Evolutionary conservation across 53 echinoderm and acorn worm species (phyloP), one percentile per base, ranked within the genome.

Genomic region (Actinopyga echinites): DNA sequence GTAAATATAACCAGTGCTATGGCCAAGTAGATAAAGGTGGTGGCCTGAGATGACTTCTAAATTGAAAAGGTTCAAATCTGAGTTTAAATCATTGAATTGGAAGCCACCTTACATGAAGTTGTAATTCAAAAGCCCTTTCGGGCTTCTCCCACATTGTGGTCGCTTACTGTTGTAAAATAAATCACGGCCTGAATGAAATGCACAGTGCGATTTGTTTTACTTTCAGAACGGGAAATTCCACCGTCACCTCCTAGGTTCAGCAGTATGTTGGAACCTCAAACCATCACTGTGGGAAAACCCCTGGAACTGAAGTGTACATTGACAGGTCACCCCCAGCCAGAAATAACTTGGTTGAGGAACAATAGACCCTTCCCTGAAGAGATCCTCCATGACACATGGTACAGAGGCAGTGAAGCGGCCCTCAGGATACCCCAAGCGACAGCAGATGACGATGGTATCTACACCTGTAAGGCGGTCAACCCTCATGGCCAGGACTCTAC

Each of bases 281-380:
- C 62, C 8, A 80, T 62, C 62, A 26, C 40, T 9, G 42, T 74
- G 15, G 91, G 88, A 53, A 44, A 82, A 32, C 88, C 88, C 23
- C 33, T 61, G 19, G 82, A 80, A 74, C 82, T 88, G 55, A 74
- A 55, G n/a, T 93, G 93, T 30, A 36, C 79, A 34, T 62, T 91
- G 21, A 83, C 71, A 7, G 79, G 86, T n/a, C 67, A 83, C 8
- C 71, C 74, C 0, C 56, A 65, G 17, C 93, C 93, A 8, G 88
- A 54, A 5, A 83, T 93, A 8, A 87, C 85, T 12, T 93, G 93
- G 93, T 91, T 78, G 65, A 93, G 91, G 74, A 57, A 74, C 68
- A 85, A 89, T 49, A 65, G 65, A 33, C 79, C 83, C 19, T 61
- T 80, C 59, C 86, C 88, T 9, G 80, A 88, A 22, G 83, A 93